Evolutionary conservation across 2,797 vertebrate species (phyloP), one percentile per base, ranked within the genome.

Genomic region (Macrochelys suwanniensis): DNA sequence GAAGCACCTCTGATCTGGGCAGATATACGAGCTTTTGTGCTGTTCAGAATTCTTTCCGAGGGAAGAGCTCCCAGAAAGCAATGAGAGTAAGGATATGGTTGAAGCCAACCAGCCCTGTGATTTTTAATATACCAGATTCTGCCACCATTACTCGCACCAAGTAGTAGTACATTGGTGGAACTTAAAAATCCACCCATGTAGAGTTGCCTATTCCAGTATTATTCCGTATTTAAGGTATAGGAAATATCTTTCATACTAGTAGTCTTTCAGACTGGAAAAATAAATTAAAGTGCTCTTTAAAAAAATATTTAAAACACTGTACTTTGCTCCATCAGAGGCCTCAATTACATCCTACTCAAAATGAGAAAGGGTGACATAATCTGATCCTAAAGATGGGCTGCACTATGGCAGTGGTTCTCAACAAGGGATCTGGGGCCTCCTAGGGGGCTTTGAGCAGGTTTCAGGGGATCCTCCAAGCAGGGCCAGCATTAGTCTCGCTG

Each of bases 91-190:
- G 4, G 11, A 6, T 5, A 9, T 11, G 16, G 4, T 16, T 85
- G n/a, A 85, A 92, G 25, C 47, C 74, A 61, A 79, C 17, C 16
- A 89, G 4, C 2, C 3, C 2, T 5, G 11, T 3, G 80, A 68
- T 2, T 2, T 2, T 37, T 28, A 28, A 5, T 47, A 13, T 87
- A 12, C 26, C 80, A 15, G 13, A 12, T 6, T 7, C n/a, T 85
- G 53, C 51, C 16, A 15, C 28, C 45, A 1, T 21, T 31, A 53
- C 5, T 88, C 33, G 80, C 5, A 6, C 25, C 61, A 21, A 65
- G 50, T 5, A 79, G 11, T 3, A 89, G 33, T 5, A 47, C 1
- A 0, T 0, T 1, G 9, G 0, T 17, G 74, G 57, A 54, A 80
- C 15, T n/a, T 54, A 21, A 25, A 61, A 31, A 76, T 76, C 13